These are phyloP conservation scores for Okapia johnstoni DNA, from an alignment of 2,113 vertebrate species.

Conservation along the genomic window DNA sequence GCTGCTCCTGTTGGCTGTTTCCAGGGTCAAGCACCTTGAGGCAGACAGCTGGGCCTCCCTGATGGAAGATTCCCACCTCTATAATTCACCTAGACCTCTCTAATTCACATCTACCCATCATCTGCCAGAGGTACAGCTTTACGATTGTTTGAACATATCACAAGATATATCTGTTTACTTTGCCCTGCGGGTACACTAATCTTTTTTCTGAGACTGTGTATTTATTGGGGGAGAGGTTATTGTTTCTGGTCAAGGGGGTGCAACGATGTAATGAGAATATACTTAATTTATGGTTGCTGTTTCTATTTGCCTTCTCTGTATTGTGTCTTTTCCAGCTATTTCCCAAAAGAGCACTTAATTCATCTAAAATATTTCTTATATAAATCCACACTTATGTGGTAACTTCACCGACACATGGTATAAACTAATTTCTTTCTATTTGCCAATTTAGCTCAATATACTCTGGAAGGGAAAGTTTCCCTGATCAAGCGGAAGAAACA, in stretches of 20 bases:
- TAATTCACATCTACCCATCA: conserved; percentile 51
- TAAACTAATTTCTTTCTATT: conserved; percentile 60
- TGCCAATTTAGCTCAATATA: conserved; percentile 29
- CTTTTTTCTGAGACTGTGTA: conserved; percentile 11
- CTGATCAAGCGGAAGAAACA: conserved; percentile 36
- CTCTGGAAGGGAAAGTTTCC: conserved; percentile 3
- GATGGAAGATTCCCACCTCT: conserved; percentile 45
- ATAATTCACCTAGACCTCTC: conserved; percentile 53
- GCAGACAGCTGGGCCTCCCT: conserved; percentile 41
- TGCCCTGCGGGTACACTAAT: conserved; percentile 54
- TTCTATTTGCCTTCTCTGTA: conserved; percentile 34
- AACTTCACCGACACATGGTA: conserved; percentile 18
- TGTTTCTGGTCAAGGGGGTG: conserved; percentile 35
- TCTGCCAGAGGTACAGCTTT: conserved; percentile 37
- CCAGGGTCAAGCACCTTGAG: conserved; percentile 25
- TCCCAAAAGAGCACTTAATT: conserved; percentile 56
- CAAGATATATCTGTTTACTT: conserved; percentile 50
- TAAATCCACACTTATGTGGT: conserved; percentile 41
- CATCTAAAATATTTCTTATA: conserved; percentile 54
- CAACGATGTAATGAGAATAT: conserved; percentile 49
- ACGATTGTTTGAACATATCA: not conserved
- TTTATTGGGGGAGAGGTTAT: conserved; percentile 43
- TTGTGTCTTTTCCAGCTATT: conserved; percentile 50
- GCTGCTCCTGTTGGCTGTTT: not conserved
- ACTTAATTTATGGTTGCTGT: conserved; percentile 36